phyloP scores from a whole-genome alignment of 1,140 invertebrate species.

The Spodoptera litura region DNA sequence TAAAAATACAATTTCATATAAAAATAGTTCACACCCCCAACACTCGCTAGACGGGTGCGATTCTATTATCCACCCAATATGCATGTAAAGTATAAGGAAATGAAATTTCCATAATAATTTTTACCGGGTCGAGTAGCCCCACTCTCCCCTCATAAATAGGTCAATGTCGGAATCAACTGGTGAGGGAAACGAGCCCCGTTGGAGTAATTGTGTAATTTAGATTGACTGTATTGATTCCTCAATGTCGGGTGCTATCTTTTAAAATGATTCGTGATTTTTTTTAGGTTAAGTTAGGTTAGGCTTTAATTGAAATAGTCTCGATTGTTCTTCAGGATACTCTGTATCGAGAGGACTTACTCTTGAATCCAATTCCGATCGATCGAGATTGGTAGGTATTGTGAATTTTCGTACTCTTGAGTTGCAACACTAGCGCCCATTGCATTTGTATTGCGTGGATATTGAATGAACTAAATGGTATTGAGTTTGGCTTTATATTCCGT shows the following conservation, averaged over 20 bases:
- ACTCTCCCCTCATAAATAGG: slow-evolving; percentile 47
- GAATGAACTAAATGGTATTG: no score
- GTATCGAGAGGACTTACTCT: no score
- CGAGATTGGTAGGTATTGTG: no score
- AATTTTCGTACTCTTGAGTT: no score
- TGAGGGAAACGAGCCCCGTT: slow-evolving; percentile 29
- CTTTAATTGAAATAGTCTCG: no score
- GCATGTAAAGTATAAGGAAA: slow-evolving; percentile 56
- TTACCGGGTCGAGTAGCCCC: slow-evolving; percentile 40
- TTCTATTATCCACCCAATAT: slow-evolving; percentile 53
- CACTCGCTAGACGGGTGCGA: neutral
- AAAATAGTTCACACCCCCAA: slow-evolving; percentile 16
- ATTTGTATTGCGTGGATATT: no score
- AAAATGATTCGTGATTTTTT: neutral
- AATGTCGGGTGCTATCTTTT: slow-evolving; percentile 2
- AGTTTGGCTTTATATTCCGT: no score
- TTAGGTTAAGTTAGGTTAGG: no score
- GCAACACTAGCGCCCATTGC: no score
- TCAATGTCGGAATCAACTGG: slow-evolving; percentile 70
- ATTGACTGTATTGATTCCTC: slow-evolving; percentile 57
- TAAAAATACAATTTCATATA: slow-evolving; percentile 7
- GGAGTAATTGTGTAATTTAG: slow-evolving; percentile 59
- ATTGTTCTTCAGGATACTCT: no score
- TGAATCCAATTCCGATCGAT: no score
- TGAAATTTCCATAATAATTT: slow-evolving; percentile 57